A percentile compares a stretch with the other conserved stretches of the same genome.
Evolutionary conservation across 2,797 vertebrate genomes (phyloP).

Genomic region (Sciurus vulgaris): DNA sequence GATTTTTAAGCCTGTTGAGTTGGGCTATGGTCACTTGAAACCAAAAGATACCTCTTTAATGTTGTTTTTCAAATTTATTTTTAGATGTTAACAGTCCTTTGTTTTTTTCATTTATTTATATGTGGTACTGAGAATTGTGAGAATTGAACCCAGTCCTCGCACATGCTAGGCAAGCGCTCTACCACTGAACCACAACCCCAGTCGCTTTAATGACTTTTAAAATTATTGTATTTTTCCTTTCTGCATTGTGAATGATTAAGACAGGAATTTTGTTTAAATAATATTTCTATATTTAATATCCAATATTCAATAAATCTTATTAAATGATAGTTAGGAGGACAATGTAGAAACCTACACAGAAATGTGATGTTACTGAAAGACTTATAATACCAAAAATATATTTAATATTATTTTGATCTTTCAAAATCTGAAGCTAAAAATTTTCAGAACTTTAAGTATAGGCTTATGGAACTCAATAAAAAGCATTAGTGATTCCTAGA

Average conservation of each 20-base stretch:
- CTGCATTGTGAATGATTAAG: not conserved
- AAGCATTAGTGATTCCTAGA: not conserved
- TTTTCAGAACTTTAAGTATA: not conserved
- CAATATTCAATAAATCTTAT: slow-evolving; percentile 3
- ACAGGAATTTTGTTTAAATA: not conserved
- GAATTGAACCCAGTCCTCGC: too few relatives aligned
- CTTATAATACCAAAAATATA: not conserved
- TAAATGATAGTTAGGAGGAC: not conserved
- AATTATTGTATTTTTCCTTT: not conserved
- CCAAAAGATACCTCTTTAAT: not conserved
- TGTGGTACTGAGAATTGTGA: too few relatives aligned
- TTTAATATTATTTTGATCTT: not conserved
- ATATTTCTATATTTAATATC: not conserved
- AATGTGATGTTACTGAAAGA: not conserved
- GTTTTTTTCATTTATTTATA: too few relatives aligned
- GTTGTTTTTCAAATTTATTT: not conserved
- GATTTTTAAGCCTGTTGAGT: not conserved
- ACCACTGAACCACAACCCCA: too few relatives aligned
- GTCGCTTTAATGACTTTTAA: not conserved
- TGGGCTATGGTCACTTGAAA: not conserved
- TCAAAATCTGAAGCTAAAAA: not conserved
- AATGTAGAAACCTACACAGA: not conserved
- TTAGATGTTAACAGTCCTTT: too few relatives aligned
- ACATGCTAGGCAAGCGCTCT: too few relatives aligned
- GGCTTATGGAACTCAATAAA: not conserved